A percentile compares a stretch with the other conserved stretches of the same genome.
These are phyloP conservation scores for Perca schrenkii DNA, from an alignment of 2,113 vertebrate species.

Conservation along the genomic window DNA sequence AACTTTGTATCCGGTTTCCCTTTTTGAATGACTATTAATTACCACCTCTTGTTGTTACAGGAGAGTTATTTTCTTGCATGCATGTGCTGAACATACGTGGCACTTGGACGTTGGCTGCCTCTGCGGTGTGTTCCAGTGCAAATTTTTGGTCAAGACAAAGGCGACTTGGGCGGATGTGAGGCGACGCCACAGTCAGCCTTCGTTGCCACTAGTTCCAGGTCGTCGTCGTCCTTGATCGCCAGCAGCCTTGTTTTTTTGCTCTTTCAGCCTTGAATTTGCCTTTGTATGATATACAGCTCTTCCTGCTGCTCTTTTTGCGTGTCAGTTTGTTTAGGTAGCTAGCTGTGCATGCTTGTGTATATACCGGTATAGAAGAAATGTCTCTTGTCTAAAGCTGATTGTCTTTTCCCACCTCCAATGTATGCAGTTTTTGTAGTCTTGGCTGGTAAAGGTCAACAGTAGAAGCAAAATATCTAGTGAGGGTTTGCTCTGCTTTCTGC, in stretches of 20 bases:
- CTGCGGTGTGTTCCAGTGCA: too few species aligned
- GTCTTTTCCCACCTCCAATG: background rate
- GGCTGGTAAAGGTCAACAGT: slow-evolving; percentile 13
- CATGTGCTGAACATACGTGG: too few species aligned
- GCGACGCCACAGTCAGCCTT: too few species aligned
- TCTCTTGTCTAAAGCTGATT: background rate
- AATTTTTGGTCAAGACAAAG: too few species aligned
- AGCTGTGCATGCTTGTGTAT: slow-evolving; percentile 29
- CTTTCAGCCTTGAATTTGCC: slow-evolving; percentile 15
- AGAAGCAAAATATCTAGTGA: background rate
- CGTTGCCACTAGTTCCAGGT: too few species aligned
- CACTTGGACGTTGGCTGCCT: too few species aligned
- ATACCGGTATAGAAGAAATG: background rate
- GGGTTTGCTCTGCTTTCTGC: slow-evolving; percentile 23
- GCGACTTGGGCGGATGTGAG: too few species aligned
- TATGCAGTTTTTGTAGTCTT: slow-evolving; percentile 9
- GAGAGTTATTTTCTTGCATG: too few species aligned
- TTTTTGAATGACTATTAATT: too few species aligned
- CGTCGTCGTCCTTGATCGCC: too few species aligned
- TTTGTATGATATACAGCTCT: slow-evolving; percentile 14
- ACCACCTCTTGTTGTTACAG: too few species aligned
- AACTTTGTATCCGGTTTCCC: too few species aligned
- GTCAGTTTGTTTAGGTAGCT: slow-evolving; percentile 40
- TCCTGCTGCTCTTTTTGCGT: slow-evolving; percentile 44
- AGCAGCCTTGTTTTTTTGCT: slow-evolving; percentile 6